Evolutionary conservation across 2,113 vertebrate species (phyloP).

Genomic region (Rattus norvegicus): GRCr8 NC_086019.1:128016001-128016500

Average conservation of each 20-base stretch:
- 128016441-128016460: not conserved
- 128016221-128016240: not conserved
- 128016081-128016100: not conserved
- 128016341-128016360: not conserved
- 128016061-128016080: not conserved
- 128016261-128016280: not conserved
- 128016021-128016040: no score
- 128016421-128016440: not conserved
- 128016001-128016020: not conserved
- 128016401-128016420: not conserved
- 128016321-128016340: not conserved
- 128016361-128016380: not conserved
- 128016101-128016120: not conserved
- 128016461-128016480: not conserved
- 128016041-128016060: no score
- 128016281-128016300: not conserved
- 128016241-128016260: not conserved
- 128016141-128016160: not conserved
- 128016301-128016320: not conserved
- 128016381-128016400: not conserved
- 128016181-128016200: constrained; percentile 1
- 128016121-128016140: not conserved
- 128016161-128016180: not conserved
- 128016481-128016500: not conserved
- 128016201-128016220: not conserved